Conservation (phyloP, 2,888 invertebrate genomes). For the Thera obeliscata region DNA sequence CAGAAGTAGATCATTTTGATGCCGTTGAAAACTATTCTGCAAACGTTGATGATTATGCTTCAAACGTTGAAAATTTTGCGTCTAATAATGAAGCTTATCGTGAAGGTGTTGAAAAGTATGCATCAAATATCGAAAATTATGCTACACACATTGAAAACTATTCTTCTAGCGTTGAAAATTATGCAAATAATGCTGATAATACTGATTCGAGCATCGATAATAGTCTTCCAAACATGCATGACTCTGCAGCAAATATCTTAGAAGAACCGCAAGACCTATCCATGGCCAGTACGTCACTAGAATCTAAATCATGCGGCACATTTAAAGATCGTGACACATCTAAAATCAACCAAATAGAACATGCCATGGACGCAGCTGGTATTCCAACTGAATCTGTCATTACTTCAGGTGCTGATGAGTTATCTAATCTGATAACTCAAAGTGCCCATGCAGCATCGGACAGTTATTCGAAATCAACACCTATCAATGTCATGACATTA, state of each 20-base stretch:
- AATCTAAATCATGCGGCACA: constrained; percentile 16
- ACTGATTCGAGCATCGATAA: constrained; percentile 20
- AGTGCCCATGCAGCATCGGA: constrained; percentile 67
- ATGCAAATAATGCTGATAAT: constrained; percentile 51
- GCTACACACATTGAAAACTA: constrained; percentile 39
- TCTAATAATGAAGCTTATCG: constrained; percentile 45
- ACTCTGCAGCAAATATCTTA: constrained; percentile 10
- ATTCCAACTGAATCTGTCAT: constrained; percentile 62
- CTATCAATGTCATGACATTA: constrained; percentile 71
- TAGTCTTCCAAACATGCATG: constrained; percentile 15
- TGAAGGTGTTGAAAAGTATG: constrained; percentile 24
- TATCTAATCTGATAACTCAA: constrained; percentile 82
- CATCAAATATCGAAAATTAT: constrained; percentile 29
- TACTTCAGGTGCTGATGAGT: constrained; percentile 62
- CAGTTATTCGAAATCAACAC: constrained; percentile 65
- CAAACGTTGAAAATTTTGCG: constrained; percentile 46
- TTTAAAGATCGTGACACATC: constrained; percentile 17
- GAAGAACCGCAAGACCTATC: constrained; percentile 29
- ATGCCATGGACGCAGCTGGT: constrained; percentile 78
- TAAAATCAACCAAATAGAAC: constrained; percentile 74
- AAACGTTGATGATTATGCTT: constrained; percentile 35
- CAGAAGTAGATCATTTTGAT: constrained; percentile 25
- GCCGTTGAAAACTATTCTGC: constrained; percentile 31
- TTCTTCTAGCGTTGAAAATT: constrained; percentile 42
- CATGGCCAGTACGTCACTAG: constrained; percentile 20